Conservation (phyloP, 2,888 invertebrate genomes). For the Andrena camellia region DNA sequence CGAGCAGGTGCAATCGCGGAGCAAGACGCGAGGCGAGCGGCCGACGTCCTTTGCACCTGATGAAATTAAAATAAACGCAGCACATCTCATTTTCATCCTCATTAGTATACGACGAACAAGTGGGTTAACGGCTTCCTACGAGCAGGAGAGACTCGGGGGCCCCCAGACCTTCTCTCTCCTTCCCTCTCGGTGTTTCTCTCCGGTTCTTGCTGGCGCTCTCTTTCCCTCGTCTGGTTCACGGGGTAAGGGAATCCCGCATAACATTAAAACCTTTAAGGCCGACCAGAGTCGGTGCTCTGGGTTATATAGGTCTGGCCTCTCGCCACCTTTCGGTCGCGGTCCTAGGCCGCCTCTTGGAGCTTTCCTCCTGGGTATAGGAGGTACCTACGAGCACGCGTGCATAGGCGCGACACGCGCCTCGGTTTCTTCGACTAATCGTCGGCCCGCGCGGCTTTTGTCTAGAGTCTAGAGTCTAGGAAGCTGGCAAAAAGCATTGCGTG, state of each 20-base stretch:
- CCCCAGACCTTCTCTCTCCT: conserved; percentile 53
- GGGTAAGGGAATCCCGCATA: conserved; percentile 81
- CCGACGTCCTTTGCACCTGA: conserved; percentile 78
- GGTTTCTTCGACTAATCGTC: conserved; percentile 34
- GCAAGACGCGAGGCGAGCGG: conserved; percentile 27
- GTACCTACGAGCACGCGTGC: not conserved
- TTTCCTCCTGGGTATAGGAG: conserved; percentile 21
- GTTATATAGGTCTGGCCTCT: not conserved
- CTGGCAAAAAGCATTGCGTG: conserved; percentile 74
- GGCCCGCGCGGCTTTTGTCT: conserved; percentile 61
- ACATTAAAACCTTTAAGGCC: conserved; percentile 78
- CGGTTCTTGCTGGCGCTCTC: conserved; percentile 22
- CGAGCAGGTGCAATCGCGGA: conserved; percentile 52
- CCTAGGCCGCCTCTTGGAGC: conserved; percentile 7
- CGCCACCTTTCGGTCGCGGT: conserved; percentile 1
- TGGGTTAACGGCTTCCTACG: conserved; percentile 81
- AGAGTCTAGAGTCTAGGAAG: conserved; percentile 36
- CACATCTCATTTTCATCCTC: conserved; percentile 84
- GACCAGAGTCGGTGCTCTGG: conserved; percentile 24
- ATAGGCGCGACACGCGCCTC: conserved; percentile 35
- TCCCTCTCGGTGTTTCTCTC: conserved; percentile 32
- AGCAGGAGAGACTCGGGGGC: conserved; percentile 62
- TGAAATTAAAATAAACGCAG: conserved; percentile 83
- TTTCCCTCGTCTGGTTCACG: conserved; percentile 61
- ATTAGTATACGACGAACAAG: conserved; percentile 84